Evolutionary conservation across 2,797 vertebrate species (phyloP), one percentile per base, ranked within the genome.

Genomic region (Gambusia yucatana): DNA sequence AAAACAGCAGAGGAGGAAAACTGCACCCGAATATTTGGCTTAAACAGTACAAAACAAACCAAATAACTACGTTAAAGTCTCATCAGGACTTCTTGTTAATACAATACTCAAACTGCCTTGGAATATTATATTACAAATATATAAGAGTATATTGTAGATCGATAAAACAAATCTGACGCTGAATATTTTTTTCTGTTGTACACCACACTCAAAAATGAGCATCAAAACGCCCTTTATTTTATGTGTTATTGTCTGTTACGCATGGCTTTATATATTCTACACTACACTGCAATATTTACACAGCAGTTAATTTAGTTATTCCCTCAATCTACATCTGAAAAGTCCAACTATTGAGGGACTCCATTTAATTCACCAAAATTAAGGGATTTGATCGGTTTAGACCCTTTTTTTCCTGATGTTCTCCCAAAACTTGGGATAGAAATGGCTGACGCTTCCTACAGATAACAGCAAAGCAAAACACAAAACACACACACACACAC

Each of bases 401-500:
- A 85, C 83, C 88, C 87, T 33, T 70, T 55, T 92, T 86, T 91
- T 94, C 90, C 92, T 94, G 92, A 90, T 90, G 84, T 86, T 73
- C 82, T 88, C 92, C 92, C 92, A 86, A 84, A 85, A 67, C 5
- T 72, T 88, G 92, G 90, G 91, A 92, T 89, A 84, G 76, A 92
- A 92, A 96, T 96, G 96, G 96, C 96, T 96, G 93, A 95, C 92
- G 86, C 92, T 94, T 96, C 96, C 95, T 94, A 96, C 92, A 92
- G 81, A 93, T 89, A 71, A 95, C 86, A 94, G 90, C 91, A 92
- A 75, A 90, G 88, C 44, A 67, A 87, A 83, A 82, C 63, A 69
- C 71, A 81, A 39, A 20, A 63, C 67, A 75, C 73, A 73, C 65
- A 59, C 77, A 55, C 30, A 41, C 43, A 7, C 28, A 79, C 69